Percentiles rank a stretch among this genome's conserved stretches.
These are phyloP conservation scores for Tympanoctomys barrerae DNA, from an alignment of 2,797 vertebrate species.

Conservation along the genomic window DNA sequence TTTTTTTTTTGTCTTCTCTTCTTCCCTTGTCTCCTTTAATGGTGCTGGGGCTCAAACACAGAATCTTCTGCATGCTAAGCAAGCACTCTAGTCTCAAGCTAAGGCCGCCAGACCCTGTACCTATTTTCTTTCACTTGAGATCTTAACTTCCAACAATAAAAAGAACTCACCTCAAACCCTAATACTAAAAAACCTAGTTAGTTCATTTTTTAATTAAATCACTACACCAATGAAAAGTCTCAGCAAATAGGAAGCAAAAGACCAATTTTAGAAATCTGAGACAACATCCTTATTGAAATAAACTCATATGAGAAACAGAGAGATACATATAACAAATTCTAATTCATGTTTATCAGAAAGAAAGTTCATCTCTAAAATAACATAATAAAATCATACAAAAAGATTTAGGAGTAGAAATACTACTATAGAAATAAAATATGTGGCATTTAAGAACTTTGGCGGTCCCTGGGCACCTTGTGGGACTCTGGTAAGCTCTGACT, in stretches of 20 bases:
- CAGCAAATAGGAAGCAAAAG: background rate
- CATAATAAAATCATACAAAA: background rate
- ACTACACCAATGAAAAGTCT: background rate
- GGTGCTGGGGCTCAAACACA: background rate
- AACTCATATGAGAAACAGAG: constrained; percentile 11
- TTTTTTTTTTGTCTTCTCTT: background rate
- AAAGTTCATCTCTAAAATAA: constrained; percentile 28
- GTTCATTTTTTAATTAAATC: background rate
- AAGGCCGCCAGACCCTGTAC: background rate
- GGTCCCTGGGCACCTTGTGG: no score
- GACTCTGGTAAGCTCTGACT: no score
- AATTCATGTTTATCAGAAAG: constrained; percentile 18
- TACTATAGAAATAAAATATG: background rate
- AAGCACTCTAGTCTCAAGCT: background rate
- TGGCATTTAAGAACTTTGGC: no score
- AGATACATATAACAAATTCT: background rate
- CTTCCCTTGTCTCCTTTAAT: background rate
- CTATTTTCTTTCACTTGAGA: background rate
- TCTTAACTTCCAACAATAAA: constrained; percentile 42
- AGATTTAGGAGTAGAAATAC: constrained; percentile 16
- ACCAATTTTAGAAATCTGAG: background rate
- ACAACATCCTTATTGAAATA: constrained; percentile 12
- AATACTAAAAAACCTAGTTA: background rate
- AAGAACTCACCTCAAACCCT: background rate
- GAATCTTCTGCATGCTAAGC: background rate